phyloP scores from a whole-genome alignment of 2,888 invertebrate species.

The Operophtera brumata region DNA sequence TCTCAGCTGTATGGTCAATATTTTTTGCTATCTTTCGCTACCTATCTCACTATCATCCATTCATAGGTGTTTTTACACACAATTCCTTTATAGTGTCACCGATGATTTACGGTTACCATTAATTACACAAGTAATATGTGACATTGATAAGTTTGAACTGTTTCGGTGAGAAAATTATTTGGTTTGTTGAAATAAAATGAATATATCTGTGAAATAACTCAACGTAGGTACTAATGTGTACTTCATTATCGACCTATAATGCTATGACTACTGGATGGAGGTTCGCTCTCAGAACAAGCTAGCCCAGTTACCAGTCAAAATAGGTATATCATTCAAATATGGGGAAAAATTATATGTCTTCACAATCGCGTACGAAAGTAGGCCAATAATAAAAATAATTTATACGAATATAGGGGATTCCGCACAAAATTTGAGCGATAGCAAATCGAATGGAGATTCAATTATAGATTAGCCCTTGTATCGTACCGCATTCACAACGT shows the following conservation, averaged over 20 bases:
- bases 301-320: too few species aligned
- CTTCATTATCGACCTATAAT: too few species aligned
- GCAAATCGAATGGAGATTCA: slow-evolving; percentile 76
- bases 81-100: slow-evolving; percentile 23
- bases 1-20: slow-evolving; percentile 46
- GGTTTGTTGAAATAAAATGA: too few species aligned
- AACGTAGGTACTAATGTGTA: too few species aligned
- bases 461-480: slow-evolving; percentile 78
- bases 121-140: slow-evolving; percentile 3
- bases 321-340: background rate
- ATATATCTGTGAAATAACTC: too few species aligned
- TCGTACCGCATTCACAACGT: slow-evolving; percentile 71
- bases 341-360: background rate
- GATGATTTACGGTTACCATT: slow-evolving; percentile 27
- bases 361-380: slow-evolving; percentile 24
- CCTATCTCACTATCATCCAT: slow-evolving; percentile 38
- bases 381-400: slow-evolving; percentile 37
- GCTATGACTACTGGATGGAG: too few species aligned
- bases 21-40: slow-evolving; percentile 52
- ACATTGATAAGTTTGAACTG: slow-evolving; percentile 12
- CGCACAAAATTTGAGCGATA: slow-evolving; percentile 65
- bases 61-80: slow-evolving; percentile 23
- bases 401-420: slow-evolving; percentile 44
- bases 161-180: background rate
- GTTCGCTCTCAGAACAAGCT: too few species aligned